These are phyloP conservation scores for Neoscelio sp. DNA, from an alignment of 2,888 invertebrate species.

Conservation along the genomic window DNA sequence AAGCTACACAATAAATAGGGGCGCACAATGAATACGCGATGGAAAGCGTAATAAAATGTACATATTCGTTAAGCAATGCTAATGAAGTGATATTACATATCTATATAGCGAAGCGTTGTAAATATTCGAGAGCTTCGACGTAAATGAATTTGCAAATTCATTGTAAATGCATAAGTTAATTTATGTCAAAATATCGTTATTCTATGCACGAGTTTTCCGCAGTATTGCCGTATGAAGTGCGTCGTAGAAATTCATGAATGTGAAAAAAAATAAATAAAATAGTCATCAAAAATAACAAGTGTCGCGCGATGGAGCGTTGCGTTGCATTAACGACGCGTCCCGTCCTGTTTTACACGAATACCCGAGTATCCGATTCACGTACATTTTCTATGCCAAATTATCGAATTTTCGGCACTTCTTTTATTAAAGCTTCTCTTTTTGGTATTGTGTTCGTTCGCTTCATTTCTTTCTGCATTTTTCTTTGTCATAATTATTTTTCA, in stretches of 20 bases:
- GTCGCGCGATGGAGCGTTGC: background rate
- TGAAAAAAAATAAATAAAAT: constrained; percentile 22
- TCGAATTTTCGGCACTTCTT: background rate
- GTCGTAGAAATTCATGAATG: constrained; percentile 3
- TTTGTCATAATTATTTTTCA: background rate
- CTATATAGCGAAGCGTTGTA: constrained; percentile 16
- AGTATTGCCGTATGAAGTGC: constrained; percentile 12
- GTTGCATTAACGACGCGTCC: constrained; percentile 16
- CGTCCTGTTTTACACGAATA: constrained; percentile 9
- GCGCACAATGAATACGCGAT: constrained; percentile 40
- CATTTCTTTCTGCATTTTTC: background rate
- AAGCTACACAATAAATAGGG: constrained; percentile 25
- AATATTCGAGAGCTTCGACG: constrained; percentile 47
- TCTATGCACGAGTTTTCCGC: constrained; percentile 39
- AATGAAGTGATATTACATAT: constrained; percentile 53
- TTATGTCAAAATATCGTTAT: constrained; percentile 46
- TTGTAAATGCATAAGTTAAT: constrained; percentile 59
- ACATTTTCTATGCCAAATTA: constrained; percentile 9
- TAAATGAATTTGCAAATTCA: constrained; percentile 61
- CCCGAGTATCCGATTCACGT: constrained; percentile 1
- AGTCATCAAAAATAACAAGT: constrained; percentile 29
- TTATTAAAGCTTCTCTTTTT: background rate
- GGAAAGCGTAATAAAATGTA: constrained; percentile 42
- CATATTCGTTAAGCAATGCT: constrained; percentile 53
- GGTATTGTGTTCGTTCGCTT: background rate